Percentiles rank a stretch among this genome's conserved stretches.
Evolutionary conservation across 2,797 vertebrate genomes (phyloP).

Genomic region (Sebastes nivosus): DNA sequence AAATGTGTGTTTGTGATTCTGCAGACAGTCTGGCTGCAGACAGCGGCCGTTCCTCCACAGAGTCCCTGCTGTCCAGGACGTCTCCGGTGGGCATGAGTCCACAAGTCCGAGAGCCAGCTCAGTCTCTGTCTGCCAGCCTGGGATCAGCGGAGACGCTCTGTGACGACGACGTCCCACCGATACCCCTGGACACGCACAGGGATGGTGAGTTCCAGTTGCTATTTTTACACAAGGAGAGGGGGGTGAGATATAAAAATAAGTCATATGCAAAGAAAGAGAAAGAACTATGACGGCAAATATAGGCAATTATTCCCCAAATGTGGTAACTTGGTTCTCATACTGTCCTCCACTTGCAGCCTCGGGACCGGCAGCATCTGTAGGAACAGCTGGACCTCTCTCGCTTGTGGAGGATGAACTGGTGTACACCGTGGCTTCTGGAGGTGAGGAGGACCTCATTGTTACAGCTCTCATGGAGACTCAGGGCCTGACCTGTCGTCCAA

Average conservation of each 20-base stretch:
- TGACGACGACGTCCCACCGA: constrained; percentile 80
- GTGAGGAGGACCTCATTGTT: constrained; percentile 84
- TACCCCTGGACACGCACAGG: constrained; percentile 83
- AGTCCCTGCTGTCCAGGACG: constrained; percentile 86
- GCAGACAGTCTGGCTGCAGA: constrained; percentile 80
- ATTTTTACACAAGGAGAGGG: constrained; percentile 4
- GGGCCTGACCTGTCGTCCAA: constrained; percentile 80
- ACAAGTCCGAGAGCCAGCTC: constrained; percentile 87
- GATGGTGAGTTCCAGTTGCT: constrained; percentile 67
- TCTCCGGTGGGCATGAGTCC: constrained; percentile 96
- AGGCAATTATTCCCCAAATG: neutral
- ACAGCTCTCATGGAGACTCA: constrained; percentile 85
- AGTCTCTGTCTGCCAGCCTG: constrained; percentile 81
- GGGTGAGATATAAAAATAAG: neutral
- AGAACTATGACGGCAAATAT: neutral
- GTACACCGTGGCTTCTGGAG: constrained; percentile 81
- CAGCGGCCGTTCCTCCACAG: constrained; percentile 82
- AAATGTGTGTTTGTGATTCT: constrained; percentile 52
- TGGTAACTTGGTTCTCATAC: neutral
- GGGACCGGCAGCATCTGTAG: constrained; percentile 76
- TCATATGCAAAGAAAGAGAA: neutral
- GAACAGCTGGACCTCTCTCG: constrained; percentile 25
- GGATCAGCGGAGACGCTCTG: constrained; percentile 83
- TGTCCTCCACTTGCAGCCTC: constrained; percentile 70
- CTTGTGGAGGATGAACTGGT: constrained; percentile 87